A percentile compares a stretch with the other conserved stretches of the same genome.
These are phyloP conservation scores for Philopotamus ludificatus DNA, from an alignment of 1,140 invertebrate species.

Conservation along the genomic window DNA sequence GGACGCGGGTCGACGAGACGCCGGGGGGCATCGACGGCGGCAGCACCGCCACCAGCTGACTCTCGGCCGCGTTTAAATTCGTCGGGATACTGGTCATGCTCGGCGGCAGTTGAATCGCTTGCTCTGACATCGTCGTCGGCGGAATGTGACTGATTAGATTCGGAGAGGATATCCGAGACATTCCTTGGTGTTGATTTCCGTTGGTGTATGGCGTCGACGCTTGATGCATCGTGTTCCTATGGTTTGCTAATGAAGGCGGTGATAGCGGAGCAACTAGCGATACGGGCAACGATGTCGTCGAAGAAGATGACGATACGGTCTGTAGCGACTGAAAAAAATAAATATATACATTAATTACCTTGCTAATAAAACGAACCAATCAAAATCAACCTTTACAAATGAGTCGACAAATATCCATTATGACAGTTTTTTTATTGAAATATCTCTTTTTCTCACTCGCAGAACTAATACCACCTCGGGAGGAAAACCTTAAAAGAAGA, in stretches of 20 bases:
- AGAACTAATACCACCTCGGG: not conserved
- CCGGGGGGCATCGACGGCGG: conserved; percentile 30
- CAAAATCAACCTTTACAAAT: too few species aligned
- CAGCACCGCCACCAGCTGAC: conserved; percentile 16
- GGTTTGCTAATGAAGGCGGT: conserved; percentile 27
- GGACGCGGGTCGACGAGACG: conserved; percentile 42
- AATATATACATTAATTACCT: conserved; percentile 10
- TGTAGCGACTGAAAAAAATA: conserved; percentile 21
- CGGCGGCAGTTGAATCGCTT: conserved; percentile 27
- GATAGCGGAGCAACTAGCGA: conserved; percentile 20
- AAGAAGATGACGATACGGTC: conserved; percentile 18
- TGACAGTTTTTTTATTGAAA: not conserved
- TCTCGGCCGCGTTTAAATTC: conserved; percentile 41
- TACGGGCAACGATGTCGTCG: conserved; percentile 22
- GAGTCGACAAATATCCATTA: not conserved
- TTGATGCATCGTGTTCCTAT: conserved; percentile 10
- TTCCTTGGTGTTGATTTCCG: conserved; percentile 44
- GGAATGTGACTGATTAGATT: conserved; percentile 20
- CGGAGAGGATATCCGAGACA: conserved; percentile 17
- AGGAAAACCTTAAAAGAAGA: too few species aligned
- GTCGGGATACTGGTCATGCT: conserved; percentile 43
- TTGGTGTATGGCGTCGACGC: conserved; percentile 45
- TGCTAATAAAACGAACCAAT: not conserved
- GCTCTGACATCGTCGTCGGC: conserved; percentile 28
- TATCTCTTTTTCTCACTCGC: not conserved